Evolutionary conservation across 2,888 invertebrate genomes (phyloP).

Genomic region (Drosophila limbata): DNA sequence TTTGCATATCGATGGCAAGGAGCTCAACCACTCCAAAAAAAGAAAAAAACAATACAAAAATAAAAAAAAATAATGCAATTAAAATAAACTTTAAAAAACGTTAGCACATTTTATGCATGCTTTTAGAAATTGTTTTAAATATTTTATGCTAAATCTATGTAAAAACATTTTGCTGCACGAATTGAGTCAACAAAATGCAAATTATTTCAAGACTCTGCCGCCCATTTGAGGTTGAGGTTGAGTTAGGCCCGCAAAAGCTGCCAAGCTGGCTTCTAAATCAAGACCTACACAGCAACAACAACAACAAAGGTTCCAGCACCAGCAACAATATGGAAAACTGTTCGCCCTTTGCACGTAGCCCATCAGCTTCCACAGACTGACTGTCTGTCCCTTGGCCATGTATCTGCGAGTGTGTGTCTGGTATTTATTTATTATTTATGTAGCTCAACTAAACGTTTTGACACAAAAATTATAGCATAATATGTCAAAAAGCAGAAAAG

Average conservation of each 20-base stretch:
- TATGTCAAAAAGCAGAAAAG: slow-evolving; percentile 71
- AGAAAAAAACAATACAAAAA: slow-evolving; percentile 9
- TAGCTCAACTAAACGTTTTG: slow-evolving; percentile 81
- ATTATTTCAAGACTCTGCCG: slow-evolving; percentile 54
- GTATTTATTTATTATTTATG: slow-evolving; percentile 77
- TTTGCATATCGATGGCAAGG: slow-evolving; percentile 75
- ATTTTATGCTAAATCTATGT: slow-evolving; percentile 76
- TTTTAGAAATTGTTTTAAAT: slow-evolving; percentile 62
- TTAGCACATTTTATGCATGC: slow-evolving; percentile 42
- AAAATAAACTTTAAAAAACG: slow-evolving; percentile 71
- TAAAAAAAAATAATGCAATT: slow-evolving; percentile 59
- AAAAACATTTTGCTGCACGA: slow-evolving; percentile 76
- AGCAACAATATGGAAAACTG: slow-evolving; percentile 24
- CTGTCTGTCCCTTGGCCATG: slow-evolving; percentile 12
- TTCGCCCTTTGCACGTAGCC: slow-evolving; percentile 48
- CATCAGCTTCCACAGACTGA: slow-evolving; percentile 32
- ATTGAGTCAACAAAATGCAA: slow-evolving; percentile 77
- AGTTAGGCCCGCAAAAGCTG: slow-evolving; percentile 38
- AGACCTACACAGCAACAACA: slow-evolving; percentile 27
- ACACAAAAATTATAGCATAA: slow-evolving; percentile 76
- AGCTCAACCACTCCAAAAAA: not conserved
- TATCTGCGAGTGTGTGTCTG: slow-evolving; percentile 27
- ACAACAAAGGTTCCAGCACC: slow-evolving; percentile 19
- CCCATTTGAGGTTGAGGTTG: slow-evolving; percentile 32
- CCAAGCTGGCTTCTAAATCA: slow-evolving; percentile 71